A percentile compares a stretch with the other conserved stretches of the same genome.
Evolutionary conservation across 2,797 vertebrate species (phyloP).

Genomic region (Melanotaenia parkinsoni): DNA sequence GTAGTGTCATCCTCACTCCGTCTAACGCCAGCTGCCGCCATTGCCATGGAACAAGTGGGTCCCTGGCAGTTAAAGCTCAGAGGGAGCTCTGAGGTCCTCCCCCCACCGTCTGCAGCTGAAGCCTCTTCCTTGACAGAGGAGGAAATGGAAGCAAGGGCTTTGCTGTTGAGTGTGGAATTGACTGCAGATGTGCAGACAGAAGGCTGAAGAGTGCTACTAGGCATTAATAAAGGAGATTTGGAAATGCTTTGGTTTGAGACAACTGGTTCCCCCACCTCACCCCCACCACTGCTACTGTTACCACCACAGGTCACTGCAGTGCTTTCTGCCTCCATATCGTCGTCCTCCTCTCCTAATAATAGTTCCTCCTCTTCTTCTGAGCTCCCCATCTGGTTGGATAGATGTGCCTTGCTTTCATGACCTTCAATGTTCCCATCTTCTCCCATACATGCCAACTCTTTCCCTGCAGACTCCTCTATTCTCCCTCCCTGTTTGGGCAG

Average conservation of each 20-base stretch:
- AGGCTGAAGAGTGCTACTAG: conserved; percentile 97
- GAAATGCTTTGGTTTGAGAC: conserved; percentile 99
- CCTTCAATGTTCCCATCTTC: conserved; percentile 84
- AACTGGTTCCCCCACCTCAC: conserved; percentile 93
- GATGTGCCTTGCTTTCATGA: conserved; percentile 89
- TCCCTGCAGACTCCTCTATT: conserved; percentile 84
- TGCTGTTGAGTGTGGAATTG: conserved; percentile 86
- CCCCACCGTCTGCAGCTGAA: conserved; percentile 90
- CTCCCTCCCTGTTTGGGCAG: conserved; percentile 84
- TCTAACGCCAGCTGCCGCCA: conserved; percentile 84
- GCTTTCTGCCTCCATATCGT: conserved; percentile 90
- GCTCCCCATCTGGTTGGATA: conserved; percentile 81
- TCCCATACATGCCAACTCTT: conserved; percentile 83
- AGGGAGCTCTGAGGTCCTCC: conserved; percentile 89
- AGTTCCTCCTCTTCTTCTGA: conserved; percentile 84
- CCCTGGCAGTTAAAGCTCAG: conserved; percentile 99
- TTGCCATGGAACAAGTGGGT: conserved; percentile 77
- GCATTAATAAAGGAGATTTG: conserved; percentile 99
- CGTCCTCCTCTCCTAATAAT: conserved; percentile 88
- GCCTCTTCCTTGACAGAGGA: conserved; percentile 92
- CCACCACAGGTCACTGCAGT: conserved; percentile 85
- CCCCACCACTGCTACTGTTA: conserved; percentile 86
- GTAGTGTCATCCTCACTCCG: conserved; percentile 90
- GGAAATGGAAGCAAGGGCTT: conserved; percentile 91
- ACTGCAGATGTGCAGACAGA: conserved; percentile 88